Conservation (phyloP, 2,888 invertebrate species). For the Bursaphelenchus okinawaensis region DNA sequence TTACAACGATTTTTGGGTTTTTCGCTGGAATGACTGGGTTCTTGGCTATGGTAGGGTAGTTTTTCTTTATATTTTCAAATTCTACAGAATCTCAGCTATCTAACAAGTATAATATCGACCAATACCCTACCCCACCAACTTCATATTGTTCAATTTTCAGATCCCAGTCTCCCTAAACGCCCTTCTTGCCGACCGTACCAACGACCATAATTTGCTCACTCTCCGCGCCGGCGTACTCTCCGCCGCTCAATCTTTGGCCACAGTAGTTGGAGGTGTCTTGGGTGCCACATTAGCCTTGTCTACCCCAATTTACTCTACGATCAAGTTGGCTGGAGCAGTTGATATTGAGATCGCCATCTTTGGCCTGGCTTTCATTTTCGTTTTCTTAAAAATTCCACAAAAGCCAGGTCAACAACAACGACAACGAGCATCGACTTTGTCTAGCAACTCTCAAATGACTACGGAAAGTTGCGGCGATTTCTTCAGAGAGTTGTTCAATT, state of each 20-base stretch:
- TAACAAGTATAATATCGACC: too few species aligned
- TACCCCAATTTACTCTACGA: not conserved
- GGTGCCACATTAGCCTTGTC: slow-evolving; percentile 22
- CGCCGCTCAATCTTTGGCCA: slow-evolving; percentile 28
- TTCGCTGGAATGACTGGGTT: slow-evolving; percentile 20
- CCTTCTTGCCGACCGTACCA: slow-evolving; percentile 40
- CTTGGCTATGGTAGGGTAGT: not conserved
- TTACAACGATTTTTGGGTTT: slow-evolving; percentile 26
- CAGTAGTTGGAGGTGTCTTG: slow-evolving; percentile 33
- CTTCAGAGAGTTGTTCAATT: slow-evolving; percentile 20
- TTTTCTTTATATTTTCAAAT: too few species aligned
- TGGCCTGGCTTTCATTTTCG: slow-evolving; percentile 34
- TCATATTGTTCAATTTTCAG: not conserved
- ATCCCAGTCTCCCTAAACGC: slow-evolving; percentile 22
- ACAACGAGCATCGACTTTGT: not conserved
- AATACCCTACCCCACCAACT: too few species aligned
- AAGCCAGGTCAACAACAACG: slow-evolving; percentile 9
- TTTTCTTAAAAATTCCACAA: slow-evolving; percentile 36
- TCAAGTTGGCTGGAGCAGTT: slow-evolving; percentile 27
- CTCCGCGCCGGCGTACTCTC: slow-evolving; percentile 34
- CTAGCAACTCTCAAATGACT: slow-evolving; percentile 1
- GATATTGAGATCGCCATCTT: slow-evolving; percentile 36
- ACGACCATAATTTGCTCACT: slow-evolving; percentile 23
- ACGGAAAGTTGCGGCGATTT: slow-evolving; percentile 13
- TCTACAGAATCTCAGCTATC: too few species aligned